Evolutionary conservation across 2,113 vertebrate genomes (phyloP), one percentile per base, ranked within the genome.

Genomic region (Gallinago jamesoni): DNA sequence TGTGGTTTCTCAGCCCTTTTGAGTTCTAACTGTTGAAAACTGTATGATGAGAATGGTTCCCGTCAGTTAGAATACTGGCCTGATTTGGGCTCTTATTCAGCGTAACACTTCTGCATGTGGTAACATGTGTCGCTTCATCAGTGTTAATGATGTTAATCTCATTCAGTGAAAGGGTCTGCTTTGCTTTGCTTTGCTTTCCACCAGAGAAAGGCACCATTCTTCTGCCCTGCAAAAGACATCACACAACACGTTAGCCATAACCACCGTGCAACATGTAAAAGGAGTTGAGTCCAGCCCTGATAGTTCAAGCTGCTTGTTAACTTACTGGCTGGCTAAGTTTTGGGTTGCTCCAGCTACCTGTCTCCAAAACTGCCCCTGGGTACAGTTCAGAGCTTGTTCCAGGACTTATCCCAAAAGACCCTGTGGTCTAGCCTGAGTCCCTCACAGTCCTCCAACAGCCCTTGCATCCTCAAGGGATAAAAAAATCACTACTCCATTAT

Each of bases 21-120:
- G 48, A 48, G 12, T 68, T 87, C 69, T 81, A 4, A 31, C 19
- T 80, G 2, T 55, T 50, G 60, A 84, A 93, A 76, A 63, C 27
- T 2, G 0, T 8, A 1, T 24, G 14, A 69, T 1, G 2, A 56
- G 48, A 87, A 35, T 1, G 7, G 50, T 52, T 55, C 67, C 25
- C 4, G 1, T 33, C 55, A 72, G 11, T 56, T 35, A 56, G 57
- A 91, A 84, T 43, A 47, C 14, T 55, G 27, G 48, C 56, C 56
- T 72, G 53, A 43, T 78, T 48, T 56, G 13, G 12, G 13, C 31
- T 89, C 21, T 64, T 72, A 22, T 7, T 87, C 60, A 78, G 33
- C 62, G 28, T 63, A 3, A 3, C 12, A 3, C 23, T 70, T 67
- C 21, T 56, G 39, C 6, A 2, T 20, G 27, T 78, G 68, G 76